phyloP scores from a whole-genome alignment of 2,888 invertebrate species.

The Agonum fuliginosum region DNA sequence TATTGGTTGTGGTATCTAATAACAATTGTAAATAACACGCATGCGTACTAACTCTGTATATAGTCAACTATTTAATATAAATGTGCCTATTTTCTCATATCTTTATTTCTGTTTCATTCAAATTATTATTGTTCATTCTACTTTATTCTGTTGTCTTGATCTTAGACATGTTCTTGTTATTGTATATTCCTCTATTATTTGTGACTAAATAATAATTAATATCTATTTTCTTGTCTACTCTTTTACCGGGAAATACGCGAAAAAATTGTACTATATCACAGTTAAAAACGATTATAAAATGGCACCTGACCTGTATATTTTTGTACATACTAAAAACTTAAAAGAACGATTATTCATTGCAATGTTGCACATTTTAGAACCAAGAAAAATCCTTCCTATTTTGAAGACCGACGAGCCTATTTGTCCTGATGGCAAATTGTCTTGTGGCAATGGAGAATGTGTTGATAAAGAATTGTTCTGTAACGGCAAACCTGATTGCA shows the following conservation, averaged over 20 bases:
- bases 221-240: slow-evolving; percentile 15
- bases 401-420: slow-evolving; percentile 95
- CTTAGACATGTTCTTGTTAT: background rate
- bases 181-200: background rate
- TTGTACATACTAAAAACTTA: too few species aligned
- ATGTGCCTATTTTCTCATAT: slow-evolving; percentile 22
- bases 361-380: too few species aligned
- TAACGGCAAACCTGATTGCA: slow-evolving; percentile 93
- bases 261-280: slow-evolving; percentile 27
- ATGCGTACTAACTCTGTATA: background rate
- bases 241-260: slow-evolving; percentile 7
- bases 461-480: slow-evolving; percentile 94
- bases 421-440: slow-evolving; percentile 91
- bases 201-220: slow-evolving; percentile 36
- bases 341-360: too few species aligned
- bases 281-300: background rate
- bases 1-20: background rate
- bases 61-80: background rate
- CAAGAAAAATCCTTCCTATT: slow-evolving; percentile 90
- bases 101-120: background rate
- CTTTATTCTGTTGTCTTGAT: background rate
- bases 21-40: background rate
- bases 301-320: slow-evolving; percentile 46
- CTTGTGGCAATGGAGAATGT: slow-evolving; percentile 95
- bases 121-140: background rate